Conservation (phyloP, 2,888 invertebrate genomes). For the Lydus trimaculatus region DNA sequence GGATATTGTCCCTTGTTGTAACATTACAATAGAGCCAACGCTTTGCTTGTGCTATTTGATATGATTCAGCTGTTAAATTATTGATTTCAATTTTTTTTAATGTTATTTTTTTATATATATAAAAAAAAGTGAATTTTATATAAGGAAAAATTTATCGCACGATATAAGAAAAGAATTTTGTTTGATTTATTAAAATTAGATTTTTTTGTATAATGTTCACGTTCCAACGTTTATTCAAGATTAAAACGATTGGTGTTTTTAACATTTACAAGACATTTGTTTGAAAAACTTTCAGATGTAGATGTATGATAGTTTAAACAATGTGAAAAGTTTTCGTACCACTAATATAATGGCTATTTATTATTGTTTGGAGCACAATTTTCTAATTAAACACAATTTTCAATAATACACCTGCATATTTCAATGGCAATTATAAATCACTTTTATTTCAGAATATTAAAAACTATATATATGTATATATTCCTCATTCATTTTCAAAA, state of each 20-base stretch:
- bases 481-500: not conserved
- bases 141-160: not conserved
- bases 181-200: not conserved
- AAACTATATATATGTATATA: too few species aligned
- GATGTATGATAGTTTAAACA: not conserved
- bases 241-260: not conserved
- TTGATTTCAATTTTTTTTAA: not conserved
- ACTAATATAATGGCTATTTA: not conserved
- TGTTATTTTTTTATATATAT: too few species aligned
- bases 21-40: not conserved
- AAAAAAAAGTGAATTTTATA: not conserved
- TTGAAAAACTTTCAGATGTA: not conserved
- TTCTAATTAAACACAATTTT: not conserved
- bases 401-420: not conserved
- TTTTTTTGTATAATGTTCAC: not conserved
- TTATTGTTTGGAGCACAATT: not conserved
- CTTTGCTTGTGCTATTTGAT: not conserved
- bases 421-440: not conserved
- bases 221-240: not conserved
- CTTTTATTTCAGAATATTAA: not conserved
- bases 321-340: conserved; percentile 3
- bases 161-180: not conserved
- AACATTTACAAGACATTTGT: not conserved
- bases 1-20: not conserved
- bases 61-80: not conserved